These are phyloP conservation scores for Motacilla tschutschensis DNA, from an alignment of 2,113 vertebrate species.

Conservation along the genomic window DNA sequence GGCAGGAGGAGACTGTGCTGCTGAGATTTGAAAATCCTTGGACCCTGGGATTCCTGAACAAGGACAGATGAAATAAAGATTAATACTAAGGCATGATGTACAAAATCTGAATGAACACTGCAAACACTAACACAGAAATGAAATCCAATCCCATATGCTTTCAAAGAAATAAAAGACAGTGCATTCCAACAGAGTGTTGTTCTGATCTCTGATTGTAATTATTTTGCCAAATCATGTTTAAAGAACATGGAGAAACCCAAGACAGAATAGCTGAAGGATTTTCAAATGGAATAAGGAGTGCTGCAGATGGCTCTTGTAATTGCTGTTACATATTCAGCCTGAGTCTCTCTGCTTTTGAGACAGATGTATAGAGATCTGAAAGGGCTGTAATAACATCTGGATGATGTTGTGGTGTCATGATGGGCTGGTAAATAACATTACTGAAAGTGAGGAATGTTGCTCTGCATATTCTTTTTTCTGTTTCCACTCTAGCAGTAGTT, in stretches of 20 bases:
- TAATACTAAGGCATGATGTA: not conserved
- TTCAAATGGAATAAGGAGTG: not conserved
- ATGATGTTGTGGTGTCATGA: constrained; percentile 11
- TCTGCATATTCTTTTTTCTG: not conserved
- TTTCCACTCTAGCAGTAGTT: constrained; percentile 3
- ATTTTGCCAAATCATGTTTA: constrained; percentile 18
- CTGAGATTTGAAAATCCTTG: not conserved
- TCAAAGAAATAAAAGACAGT: not conserved
- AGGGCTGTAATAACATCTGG: constrained; percentile 17
- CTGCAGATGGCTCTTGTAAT: constrained; percentile 25
- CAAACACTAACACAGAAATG: not conserved
- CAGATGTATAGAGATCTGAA: not conserved
- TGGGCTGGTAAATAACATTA: constrained; percentile 6
- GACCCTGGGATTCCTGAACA: not conserved
- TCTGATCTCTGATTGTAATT: not conserved
- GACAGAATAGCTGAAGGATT: not conserved
- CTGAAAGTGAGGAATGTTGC: not conserved
- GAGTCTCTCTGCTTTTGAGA: not conserved
- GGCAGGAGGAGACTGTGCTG: not conserved
- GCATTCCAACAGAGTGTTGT: not conserved
- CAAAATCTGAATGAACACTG: not conserved
- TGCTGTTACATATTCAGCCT: not conserved
- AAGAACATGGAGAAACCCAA: not conserved
- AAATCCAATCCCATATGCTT: not conserved
- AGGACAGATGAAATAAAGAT: not conserved